These are phyloP conservation scores for Thrips palmi DNA, from an alignment of 1,140 invertebrate species.

Conservation along the genomic window DNA sequence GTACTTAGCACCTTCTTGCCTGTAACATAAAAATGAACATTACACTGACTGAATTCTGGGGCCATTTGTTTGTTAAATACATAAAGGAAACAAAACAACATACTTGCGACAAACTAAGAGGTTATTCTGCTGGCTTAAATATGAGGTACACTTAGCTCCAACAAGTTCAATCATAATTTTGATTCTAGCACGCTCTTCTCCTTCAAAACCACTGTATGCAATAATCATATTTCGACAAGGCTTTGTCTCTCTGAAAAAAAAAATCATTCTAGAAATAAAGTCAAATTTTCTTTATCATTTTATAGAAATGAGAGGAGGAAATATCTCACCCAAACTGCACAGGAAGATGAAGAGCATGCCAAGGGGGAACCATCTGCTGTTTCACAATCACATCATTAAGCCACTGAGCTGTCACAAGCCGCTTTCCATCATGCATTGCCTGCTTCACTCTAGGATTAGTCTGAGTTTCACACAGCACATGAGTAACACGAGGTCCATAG, in stretches of 20 bases:
- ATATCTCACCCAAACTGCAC: slow-evolving; percentile 45
- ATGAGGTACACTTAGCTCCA: slow-evolving; percentile 61
- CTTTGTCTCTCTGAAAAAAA: slow-evolving; percentile 25
- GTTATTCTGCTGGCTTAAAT: slow-evolving; percentile 34
- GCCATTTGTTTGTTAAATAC: too few species aligned
- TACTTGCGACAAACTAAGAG: slow-evolving; percentile 36
- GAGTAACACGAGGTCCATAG: slow-evolving; percentile 72
- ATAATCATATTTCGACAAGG: slow-evolving; percentile 44
- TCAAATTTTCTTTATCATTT: neutral
- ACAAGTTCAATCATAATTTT: slow-evolving; percentile 65
- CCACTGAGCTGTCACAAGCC: slow-evolving; percentile 89
- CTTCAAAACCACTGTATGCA: slow-evolving; percentile 68
- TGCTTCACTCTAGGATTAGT: slow-evolving; percentile 73
- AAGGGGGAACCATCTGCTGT: slow-evolving; percentile 73
- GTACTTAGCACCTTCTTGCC: slow-evolving; percentile 72
- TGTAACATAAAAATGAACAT: slow-evolving; percentile 21
- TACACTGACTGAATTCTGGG: too few species aligned
- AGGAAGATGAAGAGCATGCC: slow-evolving; percentile 81
- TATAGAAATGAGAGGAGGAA: too few species aligned
- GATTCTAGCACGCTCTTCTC: slow-evolving; percentile 60
- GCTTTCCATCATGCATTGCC: slow-evolving; percentile 49
- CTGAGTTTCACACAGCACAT: slow-evolving; percentile 80
- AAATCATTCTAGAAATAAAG: slow-evolving; percentile 6
- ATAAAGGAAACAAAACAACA: slow-evolving; percentile 14
- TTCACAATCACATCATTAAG: slow-evolving; percentile 72